Conservation (phyloP, 2,888 invertebrate species). For the Lasioglossum figueresi region DNA sequence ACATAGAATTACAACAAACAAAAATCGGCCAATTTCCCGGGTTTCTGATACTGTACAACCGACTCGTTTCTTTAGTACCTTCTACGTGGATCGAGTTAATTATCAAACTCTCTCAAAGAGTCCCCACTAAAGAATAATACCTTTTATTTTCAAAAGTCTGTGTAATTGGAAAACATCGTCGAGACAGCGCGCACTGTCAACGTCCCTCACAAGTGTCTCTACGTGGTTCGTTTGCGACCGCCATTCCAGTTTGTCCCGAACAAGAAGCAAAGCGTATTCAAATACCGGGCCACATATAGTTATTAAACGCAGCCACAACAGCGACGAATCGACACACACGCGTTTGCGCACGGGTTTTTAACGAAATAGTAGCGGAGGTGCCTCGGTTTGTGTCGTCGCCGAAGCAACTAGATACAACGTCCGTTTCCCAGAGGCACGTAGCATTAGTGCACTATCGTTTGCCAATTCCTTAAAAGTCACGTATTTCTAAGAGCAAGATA, state of each 20-base stretch:
- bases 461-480: conserved; percentile 53
- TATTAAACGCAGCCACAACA: background rate
- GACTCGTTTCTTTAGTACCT: no score
- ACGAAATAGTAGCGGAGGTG: background rate
- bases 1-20: background rate
- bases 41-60: background rate
- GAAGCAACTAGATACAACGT: conserved; percentile 27
- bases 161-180: conserved; percentile 5
- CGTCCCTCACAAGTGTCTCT: no score
- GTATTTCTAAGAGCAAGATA: conserved; percentile 49
- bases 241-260: background rate
- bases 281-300: conserved; percentile 10
- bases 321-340: background rate
- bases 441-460: conserved; percentile 43
- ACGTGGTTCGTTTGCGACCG: background rate
- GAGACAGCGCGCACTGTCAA: background rate
- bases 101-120: background rate
- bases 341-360: background rate
- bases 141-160: conserved; percentile 12
- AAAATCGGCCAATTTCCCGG: background rate
- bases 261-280: background rate
- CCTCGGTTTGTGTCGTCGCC: background rate
- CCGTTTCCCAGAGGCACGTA: conserved; percentile 40
- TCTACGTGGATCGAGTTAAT: background rate
- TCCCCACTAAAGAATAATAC: background rate